Conservation (phyloP, 1,140 invertebrate species). For the Teleopsis dalmanni region DNA sequence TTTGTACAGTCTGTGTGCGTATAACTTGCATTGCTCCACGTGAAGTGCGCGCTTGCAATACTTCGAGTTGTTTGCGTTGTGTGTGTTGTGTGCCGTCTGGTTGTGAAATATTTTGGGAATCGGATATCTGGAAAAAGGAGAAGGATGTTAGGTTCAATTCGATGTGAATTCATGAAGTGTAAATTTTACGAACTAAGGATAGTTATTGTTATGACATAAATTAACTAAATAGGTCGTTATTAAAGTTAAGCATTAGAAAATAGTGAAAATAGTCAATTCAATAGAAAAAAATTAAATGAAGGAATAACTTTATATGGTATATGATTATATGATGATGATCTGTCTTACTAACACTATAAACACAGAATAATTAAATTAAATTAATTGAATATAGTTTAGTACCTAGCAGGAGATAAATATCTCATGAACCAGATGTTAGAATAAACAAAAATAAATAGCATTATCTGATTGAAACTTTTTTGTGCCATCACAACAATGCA, state of each 20-base stretch:
- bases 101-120: conserved; percentile 44
- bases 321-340: background rate
- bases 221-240: background rate
- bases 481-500: too few relatives aligned
- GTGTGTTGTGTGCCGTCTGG: conserved; percentile 45
- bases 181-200: background rate
- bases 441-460: too few relatives aligned
- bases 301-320: too few relatives aligned
- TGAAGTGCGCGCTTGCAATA: conserved; percentile 46
- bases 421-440: too few relatives aligned
- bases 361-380: too few relatives aligned
- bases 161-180: background rate
- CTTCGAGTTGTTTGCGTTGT: conserved; percentile 49
- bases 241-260: background rate
- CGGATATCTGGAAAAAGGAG: conserved; percentile 34
- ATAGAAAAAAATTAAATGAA: background rate
- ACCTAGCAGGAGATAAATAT: too few relatives aligned
- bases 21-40: conserved; percentile 49
- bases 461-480: too few relatives aligned
- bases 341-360: too few relatives aligned
- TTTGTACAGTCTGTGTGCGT: conserved; percentile 47
- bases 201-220: background rate
- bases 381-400: too few relatives aligned
- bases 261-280: background rate
- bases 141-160: background rate